These are phyloP conservation scores for Diplosoma virens DNA, from an alignment of 23 tunicate species.

Conservation along the genomic window DNA sequence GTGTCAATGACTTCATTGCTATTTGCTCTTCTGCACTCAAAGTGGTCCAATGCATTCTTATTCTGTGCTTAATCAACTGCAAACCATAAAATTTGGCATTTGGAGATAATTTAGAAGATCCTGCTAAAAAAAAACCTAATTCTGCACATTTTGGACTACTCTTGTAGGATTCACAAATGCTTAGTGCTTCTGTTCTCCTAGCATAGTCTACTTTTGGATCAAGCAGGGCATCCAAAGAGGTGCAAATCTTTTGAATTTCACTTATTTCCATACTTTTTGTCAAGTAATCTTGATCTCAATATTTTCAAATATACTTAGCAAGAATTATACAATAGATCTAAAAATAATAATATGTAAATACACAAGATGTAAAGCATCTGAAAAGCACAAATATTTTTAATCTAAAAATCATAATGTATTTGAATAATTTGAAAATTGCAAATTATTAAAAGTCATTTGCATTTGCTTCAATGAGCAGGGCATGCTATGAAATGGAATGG, in stretches of 20 bases:
- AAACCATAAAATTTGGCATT: constrained; percentile 65
- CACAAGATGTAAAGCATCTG: too few relatives aligned
- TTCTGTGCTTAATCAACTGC: constrained; percentile 53
- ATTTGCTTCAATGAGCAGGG: too few relatives aligned
- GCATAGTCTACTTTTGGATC: constrained; percentile 27
- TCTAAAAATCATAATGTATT: too few relatives aligned
- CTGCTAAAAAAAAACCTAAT: constrained; percentile 56
- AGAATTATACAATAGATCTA: too few relatives aligned
- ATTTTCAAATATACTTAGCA: too few relatives aligned
- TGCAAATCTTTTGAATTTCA: constrained; percentile 14
- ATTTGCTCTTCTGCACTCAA: constrained; percentile 20
- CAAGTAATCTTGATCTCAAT: too few relatives aligned
- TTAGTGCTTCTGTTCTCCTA: constrained; percentile 43
- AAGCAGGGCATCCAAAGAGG: constrained; percentile 43
- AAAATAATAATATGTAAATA: too few relatives aligned
- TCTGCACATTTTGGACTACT: constrained; percentile 11
- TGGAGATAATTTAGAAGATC: not conserved
- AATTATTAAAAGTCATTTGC: too few relatives aligned
- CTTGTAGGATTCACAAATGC: constrained; percentile 61
- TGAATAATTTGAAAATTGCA: too few relatives aligned
- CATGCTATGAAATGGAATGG: too few relatives aligned
- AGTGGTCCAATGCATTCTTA: constrained; percentile 52
- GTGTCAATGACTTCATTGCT: constrained; percentile 21
- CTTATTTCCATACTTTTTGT: constrained; percentile 30
- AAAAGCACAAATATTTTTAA: too few relatives aligned